phyloP scores from a whole-genome alignment of 2,113 vertebrate genomes.

The Probosciger aterrimus region DNA sequence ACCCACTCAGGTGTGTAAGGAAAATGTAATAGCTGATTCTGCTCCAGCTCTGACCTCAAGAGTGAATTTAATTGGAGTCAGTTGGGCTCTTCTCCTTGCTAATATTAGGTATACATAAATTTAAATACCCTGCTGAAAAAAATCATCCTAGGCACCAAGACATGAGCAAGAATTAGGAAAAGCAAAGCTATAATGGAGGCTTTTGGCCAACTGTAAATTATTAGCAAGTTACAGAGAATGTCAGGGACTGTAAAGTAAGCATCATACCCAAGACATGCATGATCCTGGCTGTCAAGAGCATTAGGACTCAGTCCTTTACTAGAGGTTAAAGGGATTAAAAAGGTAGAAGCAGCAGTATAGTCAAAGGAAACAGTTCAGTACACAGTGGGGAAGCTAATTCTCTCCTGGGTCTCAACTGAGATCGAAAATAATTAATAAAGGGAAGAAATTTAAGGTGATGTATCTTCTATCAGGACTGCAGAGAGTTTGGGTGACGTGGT shows the following conservation, averaged over 20 bases:
- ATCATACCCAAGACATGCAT: background rate
- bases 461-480: background rate
- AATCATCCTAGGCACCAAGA: background rate
- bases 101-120: background rate
- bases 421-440: background rate
- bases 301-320: background rate
- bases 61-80: background rate
- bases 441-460: background rate
- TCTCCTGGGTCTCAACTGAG: background rate
- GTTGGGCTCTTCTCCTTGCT: background rate
- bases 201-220: background rate
- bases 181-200: background rate
- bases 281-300: background rate
- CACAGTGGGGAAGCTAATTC: background rate
- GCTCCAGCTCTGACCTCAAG: background rate
- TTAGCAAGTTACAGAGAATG: background rate
- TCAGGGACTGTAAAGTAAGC: background rate
- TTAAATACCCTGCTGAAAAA: background rate
- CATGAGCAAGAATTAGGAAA: background rate
- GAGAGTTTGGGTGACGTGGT: background rate
- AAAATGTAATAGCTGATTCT: background rate
- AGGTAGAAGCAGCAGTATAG: background rate
- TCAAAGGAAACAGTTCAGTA: background rate
- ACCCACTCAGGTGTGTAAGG: background rate
- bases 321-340: slow-evolving; percentile 16